These are phyloP conservation scores for Nothura maculosa DNA, from an alignment of 2,797 vertebrate species.

Conservation along the genomic window DNA sequence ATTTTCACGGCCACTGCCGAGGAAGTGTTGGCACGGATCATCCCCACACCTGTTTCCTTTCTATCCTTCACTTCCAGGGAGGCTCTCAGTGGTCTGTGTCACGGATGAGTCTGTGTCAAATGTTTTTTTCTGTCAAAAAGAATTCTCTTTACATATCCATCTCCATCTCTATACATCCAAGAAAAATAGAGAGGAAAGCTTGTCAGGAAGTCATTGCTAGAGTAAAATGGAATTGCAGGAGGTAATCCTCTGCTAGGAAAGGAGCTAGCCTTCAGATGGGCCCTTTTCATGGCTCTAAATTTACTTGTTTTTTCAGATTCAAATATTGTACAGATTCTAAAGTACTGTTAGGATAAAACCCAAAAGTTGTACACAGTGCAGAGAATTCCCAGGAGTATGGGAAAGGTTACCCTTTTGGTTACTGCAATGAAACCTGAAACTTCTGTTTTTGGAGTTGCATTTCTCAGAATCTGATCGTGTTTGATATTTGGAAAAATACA, in stretches of 20 bases:
- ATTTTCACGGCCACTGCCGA: background rate
- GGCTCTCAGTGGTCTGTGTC: background rate
- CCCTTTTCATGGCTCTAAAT: background rate
- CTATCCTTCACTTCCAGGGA: constrained; percentile 34
- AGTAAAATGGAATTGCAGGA: constrained; percentile 20
- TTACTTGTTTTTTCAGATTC: background rate
- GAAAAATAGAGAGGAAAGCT: constrained; percentile 22
- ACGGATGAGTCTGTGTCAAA: constrained; percentile 20
- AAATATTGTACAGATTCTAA: constrained; percentile 31
- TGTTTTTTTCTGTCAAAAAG: background rate
- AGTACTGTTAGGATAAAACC: constrained; percentile 25
- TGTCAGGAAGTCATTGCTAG: constrained; percentile 13
- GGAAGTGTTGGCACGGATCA: constrained; percentile 50
- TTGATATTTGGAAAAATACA: constrained; percentile 20
- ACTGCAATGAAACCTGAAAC: constrained; percentile 18
- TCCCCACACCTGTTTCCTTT: constrained; percentile 66
- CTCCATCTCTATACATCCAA: constrained; percentile 32
- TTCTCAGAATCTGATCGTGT: background rate
- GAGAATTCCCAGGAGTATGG: constrained; percentile 37
- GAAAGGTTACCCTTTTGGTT: constrained; percentile 51
- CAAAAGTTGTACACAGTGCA: background rate
- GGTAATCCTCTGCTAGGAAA: background rate
- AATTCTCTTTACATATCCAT: constrained; percentile 23
- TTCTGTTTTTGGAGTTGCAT: constrained; percentile 37
- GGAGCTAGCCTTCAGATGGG: background rate